These are phyloP conservation scores for Panulirus ornatus DNA, from an alignment of 1,140 invertebrate species.

Conservation along the genomic window DNA sequence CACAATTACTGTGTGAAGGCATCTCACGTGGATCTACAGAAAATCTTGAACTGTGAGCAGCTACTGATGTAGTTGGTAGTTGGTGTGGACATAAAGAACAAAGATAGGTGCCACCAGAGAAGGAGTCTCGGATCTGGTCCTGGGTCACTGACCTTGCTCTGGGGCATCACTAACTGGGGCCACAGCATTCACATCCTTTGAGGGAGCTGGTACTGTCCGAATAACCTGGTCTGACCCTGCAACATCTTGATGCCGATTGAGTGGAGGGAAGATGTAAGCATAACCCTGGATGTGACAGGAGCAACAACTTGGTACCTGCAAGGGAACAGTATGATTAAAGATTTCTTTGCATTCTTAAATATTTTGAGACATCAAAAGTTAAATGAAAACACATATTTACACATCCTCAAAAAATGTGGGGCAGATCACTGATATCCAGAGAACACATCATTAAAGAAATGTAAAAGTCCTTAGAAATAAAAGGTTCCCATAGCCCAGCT, in stretches of 20 bases:
- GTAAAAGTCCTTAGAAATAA: too few species aligned
- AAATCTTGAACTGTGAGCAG: too few species aligned
- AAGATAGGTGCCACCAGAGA: background rate
- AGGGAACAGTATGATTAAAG: background rate
- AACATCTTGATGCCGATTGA: slow-evolving; percentile 55
- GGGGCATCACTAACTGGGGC: slow-evolving; percentile 20
- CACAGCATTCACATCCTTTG: background rate
- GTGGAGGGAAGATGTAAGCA: slow-evolving; percentile 76
- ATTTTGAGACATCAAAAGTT: background rate
- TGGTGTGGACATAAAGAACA: background rate
- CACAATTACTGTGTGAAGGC: too few species aligned
- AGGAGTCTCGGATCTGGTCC: background rate
- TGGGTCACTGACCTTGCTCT: slow-evolving; percentile 26
- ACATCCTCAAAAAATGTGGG: too few species aligned
- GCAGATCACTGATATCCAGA: too few species aligned
- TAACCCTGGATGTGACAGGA: slow-evolving; percentile 89
- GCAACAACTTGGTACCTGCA: slow-evolving; percentile 88
- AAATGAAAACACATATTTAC: background rate
- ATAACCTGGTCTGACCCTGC: slow-evolving; percentile 44
- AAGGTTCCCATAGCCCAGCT: too few species aligned
- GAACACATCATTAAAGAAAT: too few species aligned
- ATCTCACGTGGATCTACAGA: too few species aligned
- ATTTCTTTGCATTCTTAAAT: background rate
- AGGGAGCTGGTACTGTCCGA: slow-evolving; percentile 11
- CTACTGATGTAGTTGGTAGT: too few species aligned